Evolutionary conservation across 2,113 vertebrate genomes (phyloP), one percentile per base, ranked within the genome.

Genomic region (Salvator merianae): DNA sequence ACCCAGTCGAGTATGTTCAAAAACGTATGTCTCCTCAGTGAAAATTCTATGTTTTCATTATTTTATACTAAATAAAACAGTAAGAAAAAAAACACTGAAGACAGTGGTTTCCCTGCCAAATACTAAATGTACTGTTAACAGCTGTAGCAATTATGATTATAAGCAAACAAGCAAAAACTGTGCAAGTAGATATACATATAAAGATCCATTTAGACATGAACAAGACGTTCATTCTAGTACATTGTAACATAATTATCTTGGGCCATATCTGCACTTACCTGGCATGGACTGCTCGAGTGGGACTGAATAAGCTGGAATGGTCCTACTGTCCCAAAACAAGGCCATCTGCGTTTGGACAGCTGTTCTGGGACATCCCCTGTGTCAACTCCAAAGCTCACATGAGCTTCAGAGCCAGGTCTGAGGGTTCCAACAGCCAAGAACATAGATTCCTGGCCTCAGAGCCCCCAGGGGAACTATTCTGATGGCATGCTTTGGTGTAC

Each of bases 151-250:
- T 59, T 18, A 36, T 7, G 4, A 6, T 22, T 26, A 50, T 9
- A 32, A 79, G 47, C 73, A 73, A 70, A 76, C 34, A 40, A 22
- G n/a, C n/a, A n/a, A n/a, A n/a, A n/a, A n/a, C n/a, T n/a, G n/a
- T 47, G 10, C 43, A 76, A 26, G 24, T 77, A 85, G 0, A 70
- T 62, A 62, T 0, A 62, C 84, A 38, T 24, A 79, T 26, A 32
- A 16, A 71, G 88, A 38, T 87, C 34, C n/a, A 79, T 66, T 0
- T 2, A 82, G 66, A 73, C 70, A 30, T 77, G 85, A 92, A 63
- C 76, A 47, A 88, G 34, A 47, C 4, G 22, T 32, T 80, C 9
- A n/a, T 30, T 66, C 28, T 30, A 66, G 28, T 12, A n/a, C 26
- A 66, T 10, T 50, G 20, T 69, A 26, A 12, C n/a, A 26, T 70